These are phyloP conservation scores for human DNA, from an alignment of 2,113 vertebrate species.

Conservation along the genomic window GRCh38 chr2:206820001-206820500, in stretches of 20 bases:
- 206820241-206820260: slow-evolving; percentile 34
- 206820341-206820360: neutral
- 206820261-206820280: slow-evolving; percentile 41
- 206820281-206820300: slow-evolving; percentile 14
- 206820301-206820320: slow-evolving; percentile 33
- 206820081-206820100: neutral
- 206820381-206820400: neutral
- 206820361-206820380: slow-evolving; percentile 27
- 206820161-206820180: neutral
- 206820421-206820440: neutral
- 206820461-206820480: neutral
- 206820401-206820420: neutral
- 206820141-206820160: neutral
- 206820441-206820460: neutral
- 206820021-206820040: neutral
- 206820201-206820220: neutral
- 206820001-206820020: neutral
- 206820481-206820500: neutral
- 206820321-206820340: slow-evolving; percentile 1
- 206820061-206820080: neutral
- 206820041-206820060: neutral
- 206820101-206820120: neutral
- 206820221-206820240: slow-evolving; percentile 7
- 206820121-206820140: neutral
- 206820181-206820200: neutral